Evolutionary conservation across 1,140 invertebrate genomes (phyloP), one percentile per base, ranked within the genome.

Genomic region (Aphis gossypii): DNA sequence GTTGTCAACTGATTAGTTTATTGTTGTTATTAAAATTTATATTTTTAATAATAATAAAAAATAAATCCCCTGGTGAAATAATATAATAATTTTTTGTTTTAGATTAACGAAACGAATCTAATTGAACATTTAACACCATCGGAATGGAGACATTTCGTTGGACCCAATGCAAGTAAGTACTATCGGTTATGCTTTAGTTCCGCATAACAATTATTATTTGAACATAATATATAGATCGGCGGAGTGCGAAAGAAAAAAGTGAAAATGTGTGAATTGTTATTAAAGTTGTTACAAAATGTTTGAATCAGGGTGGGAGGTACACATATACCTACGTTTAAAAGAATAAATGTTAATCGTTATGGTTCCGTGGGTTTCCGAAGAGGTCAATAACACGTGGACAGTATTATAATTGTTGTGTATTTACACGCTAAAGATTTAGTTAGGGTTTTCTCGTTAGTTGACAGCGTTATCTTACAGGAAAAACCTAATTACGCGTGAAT

Each of bases 51-150:
- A n/a, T 48, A 48, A n/a, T 35, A 35, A 54, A 21, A 51, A 54
- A 54, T 8, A 89, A 35, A 89, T 21, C 2, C 11, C 1, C 46
- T 86, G 51, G 83, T 51, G 82, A 20, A 93, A 92, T 7, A 18
- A 83, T 41, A 1, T 41, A 41, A 41, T 41, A 41, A 41, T 41
- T 41, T 41, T 41, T 93, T 44, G 14, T 93, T 93, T 86, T 87
- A 93, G 93, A 90, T 93, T 4, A 38, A 93, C 86, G 86, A 93
- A 46, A 93, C 84, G 84, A 93, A 93, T 93, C 60, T 93, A 51
- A 68, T 88, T 18, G 87, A 93, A 23, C 86, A 89, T 90, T 93
- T 93, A 54, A 93, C 93, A 51, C 86, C 84, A 93, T 88, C 54
- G 20, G 93, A 93, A 93, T 93, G 93, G 93, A 90, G 60, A 54